Conservation (phyloP, 2,888 invertebrate species). For the Dorcus parallelipipedus region DNA sequence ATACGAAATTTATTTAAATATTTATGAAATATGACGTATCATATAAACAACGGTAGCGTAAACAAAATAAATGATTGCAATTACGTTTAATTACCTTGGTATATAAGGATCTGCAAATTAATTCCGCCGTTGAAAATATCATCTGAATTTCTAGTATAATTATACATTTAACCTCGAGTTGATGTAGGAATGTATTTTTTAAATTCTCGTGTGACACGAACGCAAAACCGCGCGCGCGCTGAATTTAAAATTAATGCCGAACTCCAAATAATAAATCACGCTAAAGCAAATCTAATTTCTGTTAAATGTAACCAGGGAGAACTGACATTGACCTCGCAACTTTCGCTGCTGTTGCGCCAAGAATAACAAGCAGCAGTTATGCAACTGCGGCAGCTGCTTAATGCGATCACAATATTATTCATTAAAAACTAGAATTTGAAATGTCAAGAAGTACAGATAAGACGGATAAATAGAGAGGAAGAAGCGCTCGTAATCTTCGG, state of each 20-base stretch:
- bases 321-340: constrained; percentile 22
- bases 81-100: no score
- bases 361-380: constrained; percentile 21
- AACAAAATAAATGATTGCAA: no score
- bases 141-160: no score
- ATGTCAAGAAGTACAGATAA: constrained; percentile 12
- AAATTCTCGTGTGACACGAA: not conserved
- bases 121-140: no score
- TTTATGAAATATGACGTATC: no score
- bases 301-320: constrained; percentile 9
- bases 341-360: constrained; percentile 20
- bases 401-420: constrained; percentile 21
- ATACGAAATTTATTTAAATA: no score
- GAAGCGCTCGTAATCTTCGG: not conserved
- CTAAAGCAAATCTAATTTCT: constrained; percentile 9
- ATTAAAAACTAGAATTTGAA: constrained; percentile 11
- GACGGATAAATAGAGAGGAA: not conserved
- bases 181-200: not conserved
- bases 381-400: constrained; percentile 21
- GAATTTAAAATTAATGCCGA: constrained; percentile 1
- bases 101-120: no score
- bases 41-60: no score
- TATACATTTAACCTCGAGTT: no score
- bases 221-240: not conserved
- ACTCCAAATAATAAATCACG: not conserved